Evolutionary conservation across 2,797 vertebrate genomes (phyloP).

Genomic region (Eulemur rubriventer): DNA sequence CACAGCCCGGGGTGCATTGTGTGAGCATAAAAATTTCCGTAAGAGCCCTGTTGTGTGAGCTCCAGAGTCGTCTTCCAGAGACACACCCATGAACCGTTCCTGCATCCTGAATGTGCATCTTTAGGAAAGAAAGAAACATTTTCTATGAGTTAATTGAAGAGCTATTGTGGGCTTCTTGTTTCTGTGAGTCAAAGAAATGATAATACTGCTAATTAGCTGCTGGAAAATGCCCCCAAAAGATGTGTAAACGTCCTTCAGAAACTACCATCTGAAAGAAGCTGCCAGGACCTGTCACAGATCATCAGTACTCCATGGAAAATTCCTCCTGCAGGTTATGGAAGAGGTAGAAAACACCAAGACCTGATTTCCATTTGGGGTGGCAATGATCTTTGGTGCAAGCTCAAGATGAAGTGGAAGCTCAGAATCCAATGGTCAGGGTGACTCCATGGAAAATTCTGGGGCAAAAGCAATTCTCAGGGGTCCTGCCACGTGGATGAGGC

Average conservation of each 20-base stretch:
- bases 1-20: not conserved
- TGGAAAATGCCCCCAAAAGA: constrained; percentile 48
- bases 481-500: not conserved
- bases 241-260: constrained; percentile 47
- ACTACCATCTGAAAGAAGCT: not conserved
- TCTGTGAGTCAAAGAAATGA: constrained; percentile 56
- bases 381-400: not conserved
- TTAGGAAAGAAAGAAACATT: constrained; percentile 11
- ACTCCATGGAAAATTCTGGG: not conserved
- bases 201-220: constrained; percentile 70
- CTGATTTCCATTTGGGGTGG: not conserved
- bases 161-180: constrained; percentile 43
- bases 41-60: not conserved
- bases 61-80: not conserved
- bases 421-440: not conserved
- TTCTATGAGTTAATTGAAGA: constrained; percentile 31
- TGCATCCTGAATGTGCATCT: not conserved
- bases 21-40: not conserved
- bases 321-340: not conserved
- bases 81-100: not conserved
- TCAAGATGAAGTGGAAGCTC: not conserved
- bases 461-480: not conserved
- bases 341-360: not conserved
- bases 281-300: not conserved
- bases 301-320: not conserved